These are phyloP conservation scores for Trigoniulus corallinus DNA, from an alignment of 1,140 invertebrate species.

Conservation along the genomic window DNA sequence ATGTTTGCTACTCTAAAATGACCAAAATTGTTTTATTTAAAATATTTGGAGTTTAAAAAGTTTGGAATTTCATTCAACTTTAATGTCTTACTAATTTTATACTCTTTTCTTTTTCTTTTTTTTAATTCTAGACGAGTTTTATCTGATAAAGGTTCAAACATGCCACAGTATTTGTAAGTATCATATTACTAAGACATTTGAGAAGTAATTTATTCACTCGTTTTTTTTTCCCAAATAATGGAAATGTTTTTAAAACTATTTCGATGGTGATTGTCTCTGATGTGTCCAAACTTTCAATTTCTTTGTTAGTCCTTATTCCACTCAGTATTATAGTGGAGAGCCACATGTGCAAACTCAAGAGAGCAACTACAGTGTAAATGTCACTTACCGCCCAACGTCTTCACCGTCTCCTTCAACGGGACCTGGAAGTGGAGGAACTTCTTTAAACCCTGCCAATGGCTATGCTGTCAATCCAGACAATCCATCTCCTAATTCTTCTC, in stretches of 20 bases:
- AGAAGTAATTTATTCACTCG: too few relatives aligned
- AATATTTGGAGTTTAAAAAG: too few relatives aligned
- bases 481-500: conserved; percentile 36
- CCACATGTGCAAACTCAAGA: too few relatives aligned
- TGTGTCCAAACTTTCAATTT: too few relatives aligned
- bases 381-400: neutral
- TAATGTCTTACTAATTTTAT: too few relatives aligned
- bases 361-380: neutral
- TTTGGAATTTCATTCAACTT: too few relatives aligned
- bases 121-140: neutral
- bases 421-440: too few relatives aligned
- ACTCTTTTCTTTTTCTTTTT: too few relatives aligned
- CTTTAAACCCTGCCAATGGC: conserved; percentile 29
- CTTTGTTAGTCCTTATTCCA: neutral
- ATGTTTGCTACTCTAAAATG: too few relatives aligned
- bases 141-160: neutral
- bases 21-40: too few relatives aligned
- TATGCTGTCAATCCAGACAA: conserved; percentile 29
- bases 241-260: neutral
- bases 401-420: neutral
- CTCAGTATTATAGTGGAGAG: neutral
- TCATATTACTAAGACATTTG: too few relatives aligned
- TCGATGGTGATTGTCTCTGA: neutral
- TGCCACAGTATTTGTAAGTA: conserved; percentile 1
- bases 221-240: neutral